phyloP scores from a whole-genome alignment of 64 coral and sea anemone genomes.

The Astreopora myriophthalma region DNA sequence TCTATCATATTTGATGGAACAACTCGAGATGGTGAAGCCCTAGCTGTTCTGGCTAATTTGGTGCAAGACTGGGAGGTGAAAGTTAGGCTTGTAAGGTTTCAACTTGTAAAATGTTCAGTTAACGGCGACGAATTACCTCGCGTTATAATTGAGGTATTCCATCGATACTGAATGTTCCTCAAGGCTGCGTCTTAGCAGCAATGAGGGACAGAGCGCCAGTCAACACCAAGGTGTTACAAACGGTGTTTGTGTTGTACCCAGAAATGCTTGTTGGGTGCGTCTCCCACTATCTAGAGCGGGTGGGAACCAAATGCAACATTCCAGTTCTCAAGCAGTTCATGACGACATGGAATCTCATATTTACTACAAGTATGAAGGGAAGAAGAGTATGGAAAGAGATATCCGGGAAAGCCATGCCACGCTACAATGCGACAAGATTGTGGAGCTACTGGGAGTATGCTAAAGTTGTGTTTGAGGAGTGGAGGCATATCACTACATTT shows the following conservation, averaged over 20 bases:
- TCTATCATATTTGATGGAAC: slow-evolving; percentile 60
- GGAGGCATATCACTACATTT: slow-evolving; percentile 18
- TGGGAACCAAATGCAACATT: neutral
- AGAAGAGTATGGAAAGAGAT: slow-evolving; percentile 7
- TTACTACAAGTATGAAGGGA: slow-evolving; percentile 42
- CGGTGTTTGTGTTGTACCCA: slow-evolving; percentile 36
- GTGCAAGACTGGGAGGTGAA: slow-evolving; percentile 59
- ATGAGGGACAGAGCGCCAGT: slow-evolving; percentile 34
- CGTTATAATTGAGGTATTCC: slow-evolving; percentile 45
- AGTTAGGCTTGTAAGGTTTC: slow-evolving; percentile 30
- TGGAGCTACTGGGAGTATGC: slow-evolving; percentile 34
- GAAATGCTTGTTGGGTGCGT: neutral
- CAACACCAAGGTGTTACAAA: slow-evolving; percentile 38
- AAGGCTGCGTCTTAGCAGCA: slow-evolving; percentile 13
- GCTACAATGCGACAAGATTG: slow-evolving; percentile 40
- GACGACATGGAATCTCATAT: slow-evolving; percentile 28
- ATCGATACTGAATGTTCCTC: slow-evolving; percentile 36
- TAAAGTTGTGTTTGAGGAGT: slow-evolving; percentile 40
- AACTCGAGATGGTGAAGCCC: slow-evolving; percentile 8
- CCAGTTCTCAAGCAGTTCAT: slow-evolving; percentile 16
- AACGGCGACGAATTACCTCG: slow-evolving; percentile 14
- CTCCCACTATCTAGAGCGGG: slow-evolving; percentile 1
- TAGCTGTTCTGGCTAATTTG: neutral
- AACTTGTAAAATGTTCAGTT: slow-evolving; percentile 33
- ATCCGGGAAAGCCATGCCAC: slow-evolving; percentile 18